Evolutionary conservation across 2,113 vertebrate species (phyloP), one percentile per base, ranked within the genome.

Genomic region (rat (Rattus norvegicus)): DNA sequence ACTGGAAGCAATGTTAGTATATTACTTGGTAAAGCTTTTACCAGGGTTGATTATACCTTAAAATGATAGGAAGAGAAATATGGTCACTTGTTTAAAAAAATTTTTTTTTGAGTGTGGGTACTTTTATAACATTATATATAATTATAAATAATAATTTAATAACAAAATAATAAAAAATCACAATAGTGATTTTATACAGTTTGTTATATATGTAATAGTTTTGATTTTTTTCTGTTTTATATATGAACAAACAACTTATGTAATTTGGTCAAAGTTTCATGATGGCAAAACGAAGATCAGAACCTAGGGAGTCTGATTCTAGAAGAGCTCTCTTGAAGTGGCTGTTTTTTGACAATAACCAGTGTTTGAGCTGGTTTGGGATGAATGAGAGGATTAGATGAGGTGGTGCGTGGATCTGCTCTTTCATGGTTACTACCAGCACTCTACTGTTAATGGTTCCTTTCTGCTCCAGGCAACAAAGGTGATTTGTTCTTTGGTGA

Each of bases 201-300:
- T 89, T 91, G 5, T n/a, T 92, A 17, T 8, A 17, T 92, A 73
- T 67, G 76, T 47, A 73, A 17, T 59, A 54, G 76, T 36, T 49
- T 94, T 6, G 0, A n/a, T 89, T 95, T 30, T 33, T 91, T 0
- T 70, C 12, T 88, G 59, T 85, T 95, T 94, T 88, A 56, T 80
- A 56, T 43, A 63, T n/a, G 36, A 94, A 93, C 43, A 94, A 89
- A 90, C 6, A 70, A 54, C 88, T 87, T 95, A 80, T 90, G 43
- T 93, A 90, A 85, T 70, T 92, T 95, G 63, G 80, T 93, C 26
- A 80, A 14, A 95, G 59, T 85, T 56, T 84, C n/a, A 91, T 7
- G 59, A 11, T 72, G 33, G 47, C 59, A 89, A 86, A 90, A 56
- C 39, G 36, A 88, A 85, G 43, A 80, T 92, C 24, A 88, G 59